phyloP scores from a whole-genome alignment of 1,140 invertebrate species.

The Drosophila lowei region DNA sequence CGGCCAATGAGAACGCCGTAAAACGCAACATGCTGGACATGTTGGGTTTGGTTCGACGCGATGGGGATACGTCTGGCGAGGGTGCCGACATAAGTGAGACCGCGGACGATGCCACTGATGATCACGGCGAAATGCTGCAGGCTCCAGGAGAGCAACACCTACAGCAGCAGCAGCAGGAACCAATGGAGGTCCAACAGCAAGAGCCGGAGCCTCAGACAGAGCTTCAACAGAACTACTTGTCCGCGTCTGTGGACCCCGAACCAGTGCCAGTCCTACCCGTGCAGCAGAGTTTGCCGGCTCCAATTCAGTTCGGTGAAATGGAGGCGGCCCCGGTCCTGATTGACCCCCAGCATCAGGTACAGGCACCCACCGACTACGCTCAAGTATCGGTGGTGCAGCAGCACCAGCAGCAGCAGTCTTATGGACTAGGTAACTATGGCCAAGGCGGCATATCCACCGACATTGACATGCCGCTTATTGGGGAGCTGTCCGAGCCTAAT shows the following conservation, averaged over 20 bases:
- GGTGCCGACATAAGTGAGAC: conserved; percentile 52
- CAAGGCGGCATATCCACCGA: conserved; percentile 68
- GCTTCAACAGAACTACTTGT: conserved; percentile 40
- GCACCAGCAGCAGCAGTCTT: conserved; percentile 57
- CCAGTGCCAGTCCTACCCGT: conserved; percentile 32
- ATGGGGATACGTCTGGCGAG: conserved; percentile 72
- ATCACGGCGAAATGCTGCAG: conserved; percentile 31
- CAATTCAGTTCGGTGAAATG: conserved; percentile 80
- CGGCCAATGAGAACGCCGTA: conserved; percentile 85
- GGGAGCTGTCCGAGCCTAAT: conserved; percentile 74
- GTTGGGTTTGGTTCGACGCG: conserved; percentile 84
- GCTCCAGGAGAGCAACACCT: conserved; percentile 19
- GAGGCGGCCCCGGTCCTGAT: conserved; percentile 71
- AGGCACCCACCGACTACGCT: conserved; percentile 54
- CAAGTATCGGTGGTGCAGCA: conserved; percentile 71
- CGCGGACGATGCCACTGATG: conserved; percentile 37
- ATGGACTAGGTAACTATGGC: conserved; percentile 60
- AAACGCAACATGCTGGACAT: conserved; percentile 85
- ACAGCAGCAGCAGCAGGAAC: conserved; percentile 32
- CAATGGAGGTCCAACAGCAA: conserved; percentile 20
- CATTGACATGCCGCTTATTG: conserved; percentile 79
- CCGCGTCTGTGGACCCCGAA: conserved; percentile 40
- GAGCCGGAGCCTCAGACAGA: conserved; percentile 29
- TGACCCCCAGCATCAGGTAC: conserved; percentile 63
- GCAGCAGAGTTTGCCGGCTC: conserved; percentile 34